Conservation (phyloP, 2,797 vertebrate genomes). For the Syngnathus rostellatus region DNA sequence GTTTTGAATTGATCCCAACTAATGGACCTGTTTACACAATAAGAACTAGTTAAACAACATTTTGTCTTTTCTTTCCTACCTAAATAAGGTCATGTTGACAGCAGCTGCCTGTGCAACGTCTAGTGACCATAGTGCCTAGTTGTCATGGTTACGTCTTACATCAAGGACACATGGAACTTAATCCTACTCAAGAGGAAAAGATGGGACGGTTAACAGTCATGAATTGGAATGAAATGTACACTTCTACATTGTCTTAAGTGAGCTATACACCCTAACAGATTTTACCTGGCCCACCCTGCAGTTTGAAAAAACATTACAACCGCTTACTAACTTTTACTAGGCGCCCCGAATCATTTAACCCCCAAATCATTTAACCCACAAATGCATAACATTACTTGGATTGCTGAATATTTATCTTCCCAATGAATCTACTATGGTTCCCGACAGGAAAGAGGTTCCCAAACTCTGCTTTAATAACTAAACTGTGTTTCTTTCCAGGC, state of each 20-base stretch:
- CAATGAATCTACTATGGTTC: not conserved
- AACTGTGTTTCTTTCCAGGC: not conserved
- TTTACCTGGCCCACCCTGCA: not conserved
- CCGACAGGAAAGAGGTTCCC: not conserved
- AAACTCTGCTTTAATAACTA: not conserved
- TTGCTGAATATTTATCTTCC: not conserved
- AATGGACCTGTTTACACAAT: slow-evolving; percentile 31
- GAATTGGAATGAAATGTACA: not conserved
- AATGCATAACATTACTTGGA: not conserved
- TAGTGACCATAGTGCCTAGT: slow-evolving; percentile 67
- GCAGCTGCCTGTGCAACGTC: slow-evolving; percentile 46
- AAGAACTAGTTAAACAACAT: slow-evolving; percentile 23
- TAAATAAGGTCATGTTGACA: slow-evolving; percentile 34
- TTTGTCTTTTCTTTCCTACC: slow-evolving; percentile 37
- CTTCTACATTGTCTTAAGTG: not conserved
- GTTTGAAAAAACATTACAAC: not conserved
- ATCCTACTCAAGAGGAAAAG: not conserved
- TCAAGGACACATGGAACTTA: slow-evolving; percentile 5
- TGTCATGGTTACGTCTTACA: slow-evolving; percentile 23
- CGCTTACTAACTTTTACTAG: not conserved
- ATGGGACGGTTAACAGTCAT: not conserved
- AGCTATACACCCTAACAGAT: not conserved
- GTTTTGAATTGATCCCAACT: slow-evolving; percentile 22
- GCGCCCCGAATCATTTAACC: not conserved
- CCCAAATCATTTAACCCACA: not conserved